Base-by-base conservation (phyloP, 1,140 invertebrate species). In the Trichomalopsis sarcophagae region DNA sequence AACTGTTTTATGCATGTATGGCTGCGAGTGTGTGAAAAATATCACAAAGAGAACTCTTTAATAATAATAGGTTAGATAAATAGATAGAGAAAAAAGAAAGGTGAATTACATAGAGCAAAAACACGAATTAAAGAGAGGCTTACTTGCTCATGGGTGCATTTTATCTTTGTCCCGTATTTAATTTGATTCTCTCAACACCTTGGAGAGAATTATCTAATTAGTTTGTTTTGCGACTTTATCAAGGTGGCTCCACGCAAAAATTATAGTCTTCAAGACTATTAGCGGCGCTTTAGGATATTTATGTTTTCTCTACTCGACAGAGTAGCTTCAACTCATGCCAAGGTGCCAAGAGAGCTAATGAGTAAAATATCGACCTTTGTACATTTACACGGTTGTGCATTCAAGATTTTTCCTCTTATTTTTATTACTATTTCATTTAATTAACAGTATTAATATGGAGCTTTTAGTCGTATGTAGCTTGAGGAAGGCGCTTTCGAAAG, bases 401-500 rank as follows among this genome's bases (percentile, higher is more conserved):
- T 21, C 17, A n/a, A 55, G 50, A 14, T 55, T 5, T 55, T 55
- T 7, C 40, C 40, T 17, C 50, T 55, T 55, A 55, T 55, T 55
- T 14, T 30, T 71, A 71, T n/a, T n/a, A 71, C 30, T 71, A 55
- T 55, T 55, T 55, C 3, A 21, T 55, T 55, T 4, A 44, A 44
- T 17, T 69, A 27, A 69, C 23, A 9, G 27, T 69, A 69, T 27
- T 33, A 71, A 71, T 17, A 7, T 30, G 69, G 27, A 71, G 69
- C 23, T 30, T 62, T 62, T 27, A 71, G 27, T 27, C 13, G 69
- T 33, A 23, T 33, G 69, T 33, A 71, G 30, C 23, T 71, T 69
- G 40, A 62, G 47, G 7, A 76, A 76, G 71, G 81, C 73, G 73
- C 81, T 82, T 75, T 86, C 9, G 44, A 50, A 82, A 86, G 44